Percentiles rank a stretch among this genome's conserved stretches.
Conservation (phyloP, 2,888 invertebrate genomes). For the Microctonus aethiopoides region DNA sequence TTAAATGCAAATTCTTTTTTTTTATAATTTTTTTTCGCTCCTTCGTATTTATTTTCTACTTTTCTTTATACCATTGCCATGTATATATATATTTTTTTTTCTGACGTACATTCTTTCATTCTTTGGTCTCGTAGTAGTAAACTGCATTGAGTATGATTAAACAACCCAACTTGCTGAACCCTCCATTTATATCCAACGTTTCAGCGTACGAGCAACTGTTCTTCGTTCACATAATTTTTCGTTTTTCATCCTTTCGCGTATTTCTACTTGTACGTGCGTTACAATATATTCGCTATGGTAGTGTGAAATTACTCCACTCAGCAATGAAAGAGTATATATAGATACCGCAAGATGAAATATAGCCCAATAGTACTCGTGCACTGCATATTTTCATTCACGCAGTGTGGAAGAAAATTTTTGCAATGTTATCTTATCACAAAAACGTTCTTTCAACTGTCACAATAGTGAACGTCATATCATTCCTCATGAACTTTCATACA, state of each 20-base stretch:
- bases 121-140: slow-evolving; percentile 30
- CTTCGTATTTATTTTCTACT: too few species aligned
- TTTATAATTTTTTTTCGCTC: too few species aligned
- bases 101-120: not conserved
- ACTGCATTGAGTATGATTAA: slow-evolving; percentile 43
- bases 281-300: too few species aligned
- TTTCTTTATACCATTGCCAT: too few species aligned
- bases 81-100: not conserved
- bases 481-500: not conserved
- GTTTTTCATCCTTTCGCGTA: slow-evolving; percentile 4
- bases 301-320: slow-evolving; percentile 42
- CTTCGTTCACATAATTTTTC: slow-evolving; percentile 13
- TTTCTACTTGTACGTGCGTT: slow-evolving; percentile 26
- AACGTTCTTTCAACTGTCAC: slow-evolving; percentile 29
- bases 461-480: not conserved
- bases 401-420: slow-evolving; percentile 28
- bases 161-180: slow-evolving; percentile 35
- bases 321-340: slow-evolving; percentile 26
- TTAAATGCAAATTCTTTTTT: too few species aligned
- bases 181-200: slow-evolving; percentile 12
- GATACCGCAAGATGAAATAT: slow-evolving; percentile 49
- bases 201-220: slow-evolving; percentile 4
- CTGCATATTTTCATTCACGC: not conserved
- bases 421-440: slow-evolving; percentile 41
- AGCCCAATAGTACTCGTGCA: slow-evolving; percentile 41